Evolutionary conservation across 1,140 invertebrate genomes (phyloP), one percentile per base, ranked within the genome.

Genomic region (Drosophila lini): DNA sequence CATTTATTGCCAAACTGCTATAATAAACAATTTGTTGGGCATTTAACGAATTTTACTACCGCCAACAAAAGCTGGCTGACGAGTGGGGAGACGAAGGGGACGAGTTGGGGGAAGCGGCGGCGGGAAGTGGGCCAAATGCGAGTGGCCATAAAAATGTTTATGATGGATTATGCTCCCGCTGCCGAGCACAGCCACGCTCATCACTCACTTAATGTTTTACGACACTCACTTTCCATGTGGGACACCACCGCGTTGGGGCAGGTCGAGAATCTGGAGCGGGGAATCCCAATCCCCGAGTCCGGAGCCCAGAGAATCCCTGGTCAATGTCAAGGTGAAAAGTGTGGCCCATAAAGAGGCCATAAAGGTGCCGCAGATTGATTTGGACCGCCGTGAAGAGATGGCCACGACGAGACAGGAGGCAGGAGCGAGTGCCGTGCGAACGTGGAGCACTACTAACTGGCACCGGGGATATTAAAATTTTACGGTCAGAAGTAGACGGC

Each of bases 271-370:
- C 34, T 40, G 53, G 31, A 61, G 59, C 22, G n/a, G 47, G 22
- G 25, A 38, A 31, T 34, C 34, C 47, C 57, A 9, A n/a, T 15
- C 8, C 13, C 19, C 41, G 10, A 16, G 1, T 4, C n/a, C 15
- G 58, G 59, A 19, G 38, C 13, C 25, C 25, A 47, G 44, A 25
- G 38, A 44, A 67, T 28, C 62, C 60, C 63, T 80, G 76, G 76
- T 74, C 68, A 88, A 90, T 89, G 84, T 89, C 84, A 89, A 89
- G 84, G 84, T 90, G 81, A 89, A 89, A 89, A 89, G 85, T 90
- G 78, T 75, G 50, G 57, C 84, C 57, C 84, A 89, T 89, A 85
- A 89, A 90, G 78, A 57, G 74, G 67, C 34, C 85, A 78, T 89
- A 90, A 89, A 89, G 85, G 84, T 89, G 81, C 75, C 74, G 74